These are phyloP conservation scores for Hypsopygia costalis DNA, from an alignment of 2,888 invertebrate species.

Conservation along the genomic window DNA sequence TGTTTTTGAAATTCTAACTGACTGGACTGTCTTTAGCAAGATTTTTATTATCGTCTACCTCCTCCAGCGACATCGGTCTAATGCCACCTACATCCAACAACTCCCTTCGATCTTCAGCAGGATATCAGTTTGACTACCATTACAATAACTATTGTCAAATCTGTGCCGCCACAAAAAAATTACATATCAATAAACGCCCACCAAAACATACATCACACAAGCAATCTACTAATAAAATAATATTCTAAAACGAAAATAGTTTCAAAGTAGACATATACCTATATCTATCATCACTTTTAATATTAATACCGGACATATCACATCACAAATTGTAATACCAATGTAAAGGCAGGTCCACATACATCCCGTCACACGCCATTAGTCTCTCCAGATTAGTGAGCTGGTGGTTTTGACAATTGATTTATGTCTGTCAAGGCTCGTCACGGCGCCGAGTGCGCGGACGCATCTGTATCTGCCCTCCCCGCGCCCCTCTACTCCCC, in stretches of 20 bases:
- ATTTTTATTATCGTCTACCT: too few relatives aligned
- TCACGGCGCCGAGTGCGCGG: slow-evolving; percentile 69
- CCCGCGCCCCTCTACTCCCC: slow-evolving; percentile 22
- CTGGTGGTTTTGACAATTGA: slow-evolving; percentile 75
- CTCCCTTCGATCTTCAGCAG: too few relatives aligned
- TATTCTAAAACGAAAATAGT: background rate
- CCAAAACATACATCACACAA: too few relatives aligned
- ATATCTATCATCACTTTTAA: background rate
- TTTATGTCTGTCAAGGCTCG: slow-evolving; percentile 78
- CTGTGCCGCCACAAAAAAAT: too few relatives aligned
- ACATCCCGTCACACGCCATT: slow-evolving; percentile 45
- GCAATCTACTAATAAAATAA: too few relatives aligned
- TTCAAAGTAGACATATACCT: background rate
- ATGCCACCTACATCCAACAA: too few relatives aligned
- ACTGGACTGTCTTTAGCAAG: too few relatives aligned
- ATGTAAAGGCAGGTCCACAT: slow-evolving; percentile 40
- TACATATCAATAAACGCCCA: too few relatives aligned
- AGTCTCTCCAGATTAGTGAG: slow-evolving; percentile 63
- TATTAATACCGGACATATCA: slow-evolving; percentile 5
- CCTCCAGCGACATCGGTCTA: too few relatives aligned
- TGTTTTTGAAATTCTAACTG: too few relatives aligned
- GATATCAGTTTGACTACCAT: too few relatives aligned
- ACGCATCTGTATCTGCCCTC: slow-evolving; percentile 53
- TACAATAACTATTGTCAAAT: too few relatives aligned
- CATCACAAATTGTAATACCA: background rate